These are phyloP conservation scores for Yponomeuta sedellus DNA, from an alignment of 2,888 invertebrate species.

Conservation along the genomic window DNA sequence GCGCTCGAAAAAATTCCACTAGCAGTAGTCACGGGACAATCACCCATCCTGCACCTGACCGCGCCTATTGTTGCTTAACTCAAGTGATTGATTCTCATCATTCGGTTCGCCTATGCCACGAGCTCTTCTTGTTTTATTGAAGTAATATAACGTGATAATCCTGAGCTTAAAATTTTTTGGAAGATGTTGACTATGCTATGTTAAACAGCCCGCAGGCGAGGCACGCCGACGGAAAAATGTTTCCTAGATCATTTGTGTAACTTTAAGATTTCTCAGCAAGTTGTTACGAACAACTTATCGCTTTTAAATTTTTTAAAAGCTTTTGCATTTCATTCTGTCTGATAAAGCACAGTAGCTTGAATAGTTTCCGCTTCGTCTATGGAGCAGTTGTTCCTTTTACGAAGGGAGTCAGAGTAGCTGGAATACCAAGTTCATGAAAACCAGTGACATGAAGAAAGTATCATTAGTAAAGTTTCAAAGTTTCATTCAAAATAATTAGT, in stretches of 20 bases:
- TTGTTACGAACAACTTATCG: constrained; percentile 46
- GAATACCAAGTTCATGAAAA: not conserved
- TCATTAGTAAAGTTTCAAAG: not conserved
- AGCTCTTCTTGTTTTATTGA: not conserved
- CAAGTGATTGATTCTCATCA: no score
- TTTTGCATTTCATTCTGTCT: constrained; percentile 36
- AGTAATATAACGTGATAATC: not conserved
- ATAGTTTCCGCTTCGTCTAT: constrained; percentile 20
- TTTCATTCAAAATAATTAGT: no score
- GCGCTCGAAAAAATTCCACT: no score
- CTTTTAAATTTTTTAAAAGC: constrained; percentile 47
- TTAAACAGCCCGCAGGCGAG: constrained; percentile 15
- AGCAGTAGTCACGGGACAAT: no score
- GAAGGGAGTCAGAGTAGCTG: not conserved
- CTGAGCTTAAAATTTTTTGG: no score
- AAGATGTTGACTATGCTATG: not conserved
- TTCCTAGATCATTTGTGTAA: constrained; percentile 49
- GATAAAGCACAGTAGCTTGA: constrained; percentile 28
- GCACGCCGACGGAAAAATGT: constrained; percentile 44
- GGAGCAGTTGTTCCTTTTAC: not conserved
- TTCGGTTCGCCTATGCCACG: no score
- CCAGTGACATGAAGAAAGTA: not conserved
- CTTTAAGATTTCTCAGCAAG: constrained; percentile 42
- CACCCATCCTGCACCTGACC: no score
- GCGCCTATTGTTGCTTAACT: no score